phyloP scores from a whole-genome alignment of 2,888 invertebrate genomes.

The Hirtodrosophila confusa region DNA sequence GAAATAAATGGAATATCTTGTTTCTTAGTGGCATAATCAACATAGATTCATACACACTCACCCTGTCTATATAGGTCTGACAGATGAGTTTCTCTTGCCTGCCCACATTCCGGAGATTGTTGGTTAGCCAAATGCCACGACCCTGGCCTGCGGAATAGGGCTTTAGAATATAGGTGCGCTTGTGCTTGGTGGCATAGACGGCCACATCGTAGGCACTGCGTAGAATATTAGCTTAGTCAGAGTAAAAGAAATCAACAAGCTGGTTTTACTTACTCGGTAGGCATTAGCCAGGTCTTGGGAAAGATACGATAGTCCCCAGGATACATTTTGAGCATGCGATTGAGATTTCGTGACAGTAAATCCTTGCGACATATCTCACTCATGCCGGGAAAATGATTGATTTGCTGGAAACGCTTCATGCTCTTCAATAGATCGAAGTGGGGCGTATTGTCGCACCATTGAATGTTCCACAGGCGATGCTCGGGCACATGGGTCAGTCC shows the following conservation, averaged over 20 bases:
- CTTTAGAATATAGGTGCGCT: conserved; percentile 93
- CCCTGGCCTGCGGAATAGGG: conserved; percentile 96
- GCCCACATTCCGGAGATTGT: conserved; percentile 89
- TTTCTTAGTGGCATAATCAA: too few species aligned
- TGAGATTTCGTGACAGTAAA: conserved; percentile 93
- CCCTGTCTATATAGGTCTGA: conserved; percentile 88
- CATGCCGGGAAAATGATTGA: conserved; percentile 97
- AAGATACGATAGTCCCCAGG: conserved; percentile 96
- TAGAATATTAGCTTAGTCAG: background rate
- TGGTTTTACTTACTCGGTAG: conserved; percentile 90
- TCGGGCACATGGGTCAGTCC: conserved; percentile 87
- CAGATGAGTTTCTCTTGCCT: conserved; percentile 93
- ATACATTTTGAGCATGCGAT: conserved; percentile 94
- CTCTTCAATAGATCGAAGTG: conserved; percentile 93
- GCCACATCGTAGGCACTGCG: conserved; percentile 89
- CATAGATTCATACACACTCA: conserved; percentile 14
- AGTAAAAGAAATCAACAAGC: too few species aligned
- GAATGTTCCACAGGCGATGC: conserved; percentile 93
- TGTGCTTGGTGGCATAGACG: conserved; percentile 85
- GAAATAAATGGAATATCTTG: too few species aligned
- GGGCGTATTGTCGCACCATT: conserved; percentile 94
- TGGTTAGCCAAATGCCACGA: conserved; percentile 93
- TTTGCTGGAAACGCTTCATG: conserved; percentile 95
- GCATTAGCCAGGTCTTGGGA: conserved; percentile 96
- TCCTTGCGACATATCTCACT: conserved; percentile 94